phyloP scores from a whole-genome alignment of 2,113 vertebrate species.

The Calidris pygmaea region DNA sequence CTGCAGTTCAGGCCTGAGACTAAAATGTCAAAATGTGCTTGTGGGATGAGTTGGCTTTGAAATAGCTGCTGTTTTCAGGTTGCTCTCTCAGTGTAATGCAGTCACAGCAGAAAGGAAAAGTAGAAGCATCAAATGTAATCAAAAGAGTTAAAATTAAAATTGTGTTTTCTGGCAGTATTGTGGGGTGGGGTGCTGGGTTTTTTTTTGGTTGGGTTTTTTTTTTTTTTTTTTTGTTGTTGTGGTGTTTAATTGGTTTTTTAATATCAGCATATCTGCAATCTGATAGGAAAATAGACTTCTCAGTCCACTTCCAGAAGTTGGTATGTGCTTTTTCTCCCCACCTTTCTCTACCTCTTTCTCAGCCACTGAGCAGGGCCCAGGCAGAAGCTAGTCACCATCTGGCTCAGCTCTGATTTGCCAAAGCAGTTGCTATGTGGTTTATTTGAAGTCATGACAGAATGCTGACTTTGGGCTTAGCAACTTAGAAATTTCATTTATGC shows the following conservation, averaged over 20 bases:
- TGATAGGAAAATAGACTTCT: not conserved
- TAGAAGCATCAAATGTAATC: not conserved
- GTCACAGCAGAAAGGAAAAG: not conserved
- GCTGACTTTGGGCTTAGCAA: slow-evolving; percentile 40
- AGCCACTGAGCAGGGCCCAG: fast-evolving
- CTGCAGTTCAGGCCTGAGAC: not conserved
- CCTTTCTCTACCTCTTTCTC: not conserved
- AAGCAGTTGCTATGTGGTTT: slow-evolving; percentile 55
- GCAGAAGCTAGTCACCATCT: slow-evolving; percentile 14
- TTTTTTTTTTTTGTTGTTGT: no score
- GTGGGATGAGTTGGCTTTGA: not conserved
- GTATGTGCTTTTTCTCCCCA: not conserved
- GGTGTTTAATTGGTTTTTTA: no score
- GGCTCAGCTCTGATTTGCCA: slow-evolving; percentile 14
- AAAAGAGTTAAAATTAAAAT: not conserved
- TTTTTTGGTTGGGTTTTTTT: no score
- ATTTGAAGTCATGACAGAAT: slow-evolving; percentile 47
- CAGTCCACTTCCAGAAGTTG: not conserved
- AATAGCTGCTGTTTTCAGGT: not conserved
- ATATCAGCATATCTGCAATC: not conserved
- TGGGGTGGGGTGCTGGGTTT: not conserved
- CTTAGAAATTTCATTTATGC: slow-evolving; percentile 34
- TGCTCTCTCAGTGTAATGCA: not conserved
- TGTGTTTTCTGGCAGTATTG: not conserved
- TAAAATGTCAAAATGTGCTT: not conserved